Conservation (phyloP, 1,140 invertebrate genomes). For the Drosophila punjabiensis region DNA sequence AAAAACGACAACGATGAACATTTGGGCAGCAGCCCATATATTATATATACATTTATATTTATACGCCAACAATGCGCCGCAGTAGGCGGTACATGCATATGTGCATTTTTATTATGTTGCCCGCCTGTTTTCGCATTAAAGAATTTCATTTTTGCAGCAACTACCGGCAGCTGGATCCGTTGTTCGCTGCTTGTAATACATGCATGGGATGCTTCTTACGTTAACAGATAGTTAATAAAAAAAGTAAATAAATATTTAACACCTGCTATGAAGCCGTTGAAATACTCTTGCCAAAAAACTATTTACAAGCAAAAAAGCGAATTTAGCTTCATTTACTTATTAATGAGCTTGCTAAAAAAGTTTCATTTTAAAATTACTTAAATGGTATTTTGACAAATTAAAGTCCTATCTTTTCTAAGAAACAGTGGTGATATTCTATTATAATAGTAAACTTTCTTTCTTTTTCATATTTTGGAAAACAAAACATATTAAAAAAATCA, state of each 20-base stretch:
- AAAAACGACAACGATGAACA: conserved; percentile 50
- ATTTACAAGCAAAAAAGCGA: neutral
- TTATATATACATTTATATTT: conserved; percentile 44
- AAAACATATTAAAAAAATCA: too few relatives aligned
- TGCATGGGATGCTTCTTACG: conserved; percentile 55
- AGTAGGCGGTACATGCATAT: conserved; percentile 10
- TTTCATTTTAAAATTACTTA: too few relatives aligned
- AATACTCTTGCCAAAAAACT: neutral
- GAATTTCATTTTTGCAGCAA: conserved; percentile 67
- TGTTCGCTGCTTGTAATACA: conserved; percentile 64
- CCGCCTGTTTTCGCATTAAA: conserved; percentile 69
- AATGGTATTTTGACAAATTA: neutral
- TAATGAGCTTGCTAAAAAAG: too few relatives aligned
- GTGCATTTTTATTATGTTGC: conserved; percentile 55
- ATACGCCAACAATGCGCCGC: conserved; percentile 8
- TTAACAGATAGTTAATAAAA: conserved; percentile 71
- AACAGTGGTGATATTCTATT: too few relatives aligned
- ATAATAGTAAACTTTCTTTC: too few relatives aligned
- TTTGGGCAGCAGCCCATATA: conserved; percentile 43
- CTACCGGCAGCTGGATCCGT: conserved; percentile 29
- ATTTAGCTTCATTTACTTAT: too few relatives aligned
- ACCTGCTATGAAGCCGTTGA: neutral
- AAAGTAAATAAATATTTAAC: conserved; percentile 16
- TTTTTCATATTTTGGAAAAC: too few relatives aligned
- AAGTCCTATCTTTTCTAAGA: neutral